Evolutionary conservation across 2,113 vertebrate genomes (phyloP), one percentile per base, ranked within the genome.

Genomic region (Muntiacus muntjak): DNA sequence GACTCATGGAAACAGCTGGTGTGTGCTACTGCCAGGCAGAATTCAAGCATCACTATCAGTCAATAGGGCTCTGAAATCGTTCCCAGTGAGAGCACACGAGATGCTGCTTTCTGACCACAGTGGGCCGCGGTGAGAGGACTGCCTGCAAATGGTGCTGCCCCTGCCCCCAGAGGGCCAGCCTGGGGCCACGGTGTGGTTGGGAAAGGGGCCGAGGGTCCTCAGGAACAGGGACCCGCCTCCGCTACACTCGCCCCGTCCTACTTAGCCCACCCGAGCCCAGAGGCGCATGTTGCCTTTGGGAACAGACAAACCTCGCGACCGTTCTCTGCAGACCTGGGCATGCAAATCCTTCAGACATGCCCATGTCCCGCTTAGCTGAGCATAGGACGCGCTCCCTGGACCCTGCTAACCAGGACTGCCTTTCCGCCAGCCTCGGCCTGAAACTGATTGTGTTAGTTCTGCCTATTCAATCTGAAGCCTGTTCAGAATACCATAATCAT

Each of bases 321-420:
- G 92, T 85, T 43, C 54, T 78, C 90, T 94, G 92, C n/a, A n/a
- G 97, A 96, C 96, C 93, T 92, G 96, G 96, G 94, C 98, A 94
- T 92, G 96, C 97, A 89, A 98, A 98, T 97, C 98, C 89, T 97
- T 98, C 95, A 45, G 95, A 93, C 96, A 95, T 95, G 97, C 95
- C 83, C 98, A 83, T 25, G 7, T 78, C 47, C 97, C 92, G 91
- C 95, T 92, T 89, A 71, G 97, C 82, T 54, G 97, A 98, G 96
- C 86, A 26, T 64, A 25, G 52, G 76, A 95, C 94, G 45, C 94
- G 26, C 90, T 82, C 95, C 33, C 88, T 74, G 58, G n/a, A 21
- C 89, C 82, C 82, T 7, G 52, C 97, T 91, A 9, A 87, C 88
- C 85, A 89, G 76, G 79, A 57, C 96, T 82, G 97, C 74, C 94